Base-by-base conservation (phyloP, 2,888 invertebrate genomes). In the Drosophila pseudotakahashii region DNA sequence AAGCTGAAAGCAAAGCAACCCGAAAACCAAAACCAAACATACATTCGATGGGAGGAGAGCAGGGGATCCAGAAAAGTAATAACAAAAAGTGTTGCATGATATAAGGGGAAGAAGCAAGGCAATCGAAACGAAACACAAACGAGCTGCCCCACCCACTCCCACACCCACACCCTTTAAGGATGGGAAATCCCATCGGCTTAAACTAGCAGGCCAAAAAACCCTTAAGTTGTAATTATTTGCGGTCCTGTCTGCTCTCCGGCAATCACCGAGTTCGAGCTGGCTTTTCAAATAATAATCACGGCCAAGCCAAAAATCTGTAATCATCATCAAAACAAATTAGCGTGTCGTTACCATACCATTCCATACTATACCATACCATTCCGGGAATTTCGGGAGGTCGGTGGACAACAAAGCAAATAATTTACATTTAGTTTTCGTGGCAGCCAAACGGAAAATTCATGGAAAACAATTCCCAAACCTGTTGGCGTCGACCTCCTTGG, bases 381-480 rank as follows among this genome's bases (percentile, higher is more conserved):
- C 16, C 2, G 19, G 16, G 42, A 6, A 44, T 44, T 11, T 6
- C 6, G 3, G 45, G 37, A 32, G 47, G 23, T 16, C 10, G 37
- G 37, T 60, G 60, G 60, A 62, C 62, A 51, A 52, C 52, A 81
- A 60, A 54, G 58, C 75, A 79, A 82, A 74, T 74, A 80, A 81
- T 78, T 81, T 80, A 83, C 86, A 80, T 76, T 86, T 86, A 61
- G 77, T 70, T 74, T 71, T 62, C 52, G 67, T 61, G 64, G 62
- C 61, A 58, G 54, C 53, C 63, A 75, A 59, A 66, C 60, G 47
- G 39, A 59, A 64, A 64, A 75, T 73, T 64, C 73, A 64, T 54
- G 44, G 48, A 73, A 58, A 58, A 64, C 73, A 73, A 73, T 73
- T 71, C 71, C 71, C 52, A 66, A 44, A 83, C 81, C 84, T 80